Evolutionary conservation across 2,113 vertebrate genomes (phyloP), one percentile per base, ranked within the genome.

Genomic region (Laterallus jamaicensis): DNA sequence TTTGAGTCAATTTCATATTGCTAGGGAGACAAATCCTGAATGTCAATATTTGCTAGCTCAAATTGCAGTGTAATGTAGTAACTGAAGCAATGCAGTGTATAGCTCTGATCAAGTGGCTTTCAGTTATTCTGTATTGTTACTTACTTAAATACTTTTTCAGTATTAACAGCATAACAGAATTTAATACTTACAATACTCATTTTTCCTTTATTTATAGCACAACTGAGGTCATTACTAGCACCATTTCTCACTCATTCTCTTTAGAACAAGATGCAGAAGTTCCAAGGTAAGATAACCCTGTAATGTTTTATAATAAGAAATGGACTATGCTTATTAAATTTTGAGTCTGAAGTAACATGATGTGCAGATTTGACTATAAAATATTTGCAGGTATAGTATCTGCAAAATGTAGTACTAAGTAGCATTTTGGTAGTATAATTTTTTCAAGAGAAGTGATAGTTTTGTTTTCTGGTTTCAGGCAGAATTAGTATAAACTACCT

Each of bases 1-100:
- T 97, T 97, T 97, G 91, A 89, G 37, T 95, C 71, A 79, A 56
- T 93, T 96, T 55, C 84, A 93, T 39, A 94, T 98, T 96, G 94
- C 97, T 96, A 96, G 93, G 97, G 97, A 98, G 82, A 98, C 95
- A 60, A 85, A 64, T 39, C 88, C 58, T 90, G 80, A 96, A 95
- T 93, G 70, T 93, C 83, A 92, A 40, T 93, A 83, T 97, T 97
- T 97, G 84, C 91, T 70, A 91, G 58, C 83, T 97, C 89, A 93
- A 52, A 88, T 63, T 78, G 26, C 89, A 93, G 17, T 60, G 25
- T 92, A 63, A 44, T 59, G 40, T 16, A 79, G 20, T 59, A 75
- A 47, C 32, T 19, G 66, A 95, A 70, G 32, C 64, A 40, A 17
- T 83, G 35, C 68, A 83, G 12, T 37, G 37, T 58, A 13, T 92